These are phyloP conservation scores for Petromus typicus DNA, from an alignment of 2,113 vertebrate species.

Conservation along the genomic window DNA sequence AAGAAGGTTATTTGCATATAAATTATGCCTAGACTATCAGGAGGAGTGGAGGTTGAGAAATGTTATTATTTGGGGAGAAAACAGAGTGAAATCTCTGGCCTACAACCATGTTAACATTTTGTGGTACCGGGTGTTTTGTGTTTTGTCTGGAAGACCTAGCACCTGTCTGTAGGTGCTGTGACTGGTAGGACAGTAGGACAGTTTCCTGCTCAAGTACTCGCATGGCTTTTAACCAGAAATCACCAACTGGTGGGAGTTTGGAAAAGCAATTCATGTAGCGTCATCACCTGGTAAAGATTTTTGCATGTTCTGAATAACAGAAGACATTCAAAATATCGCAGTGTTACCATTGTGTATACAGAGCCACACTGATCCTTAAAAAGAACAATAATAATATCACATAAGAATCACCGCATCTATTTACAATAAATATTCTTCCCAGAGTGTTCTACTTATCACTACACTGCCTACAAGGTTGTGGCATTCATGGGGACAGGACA, in stretches of 20 bases:
- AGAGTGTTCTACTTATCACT: neutral
- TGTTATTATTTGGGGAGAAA: slow-evolving; percentile 66
- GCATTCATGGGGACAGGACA: neutral
- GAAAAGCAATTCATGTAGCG: slow-evolving; percentile 21
- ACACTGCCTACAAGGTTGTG: neutral
- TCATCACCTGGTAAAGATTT: slow-evolving; percentile 50
- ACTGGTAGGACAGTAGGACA: neutral
- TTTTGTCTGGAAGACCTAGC: slow-evolving; percentile 66
- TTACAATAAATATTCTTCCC: neutral
- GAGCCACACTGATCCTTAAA: neutral
- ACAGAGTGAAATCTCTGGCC: slow-evolving; percentile 66
- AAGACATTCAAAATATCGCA: slow-evolving; percentile 53
- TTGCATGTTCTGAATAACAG: slow-evolving; percentile 41
- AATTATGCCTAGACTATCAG: slow-evolving; percentile 75
- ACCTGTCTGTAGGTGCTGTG: neutral
- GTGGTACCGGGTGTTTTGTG: slow-evolving; percentile 26
- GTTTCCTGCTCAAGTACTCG: slow-evolving; percentile 2
- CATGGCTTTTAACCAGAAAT: slow-evolving; percentile 66
- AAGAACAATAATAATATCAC: neutral
- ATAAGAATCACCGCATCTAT: neutral
- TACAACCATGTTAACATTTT: slow-evolving; percentile 59
- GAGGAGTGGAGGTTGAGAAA: slow-evolving; percentile 55
- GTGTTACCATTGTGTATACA: neutral
- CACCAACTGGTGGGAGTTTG: neutral
- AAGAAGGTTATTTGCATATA: slow-evolving; percentile 81